Evolutionary conservation across 2,113 vertebrate species (phyloP).

Genomic region (Phyllostomus discolor): DNA sequence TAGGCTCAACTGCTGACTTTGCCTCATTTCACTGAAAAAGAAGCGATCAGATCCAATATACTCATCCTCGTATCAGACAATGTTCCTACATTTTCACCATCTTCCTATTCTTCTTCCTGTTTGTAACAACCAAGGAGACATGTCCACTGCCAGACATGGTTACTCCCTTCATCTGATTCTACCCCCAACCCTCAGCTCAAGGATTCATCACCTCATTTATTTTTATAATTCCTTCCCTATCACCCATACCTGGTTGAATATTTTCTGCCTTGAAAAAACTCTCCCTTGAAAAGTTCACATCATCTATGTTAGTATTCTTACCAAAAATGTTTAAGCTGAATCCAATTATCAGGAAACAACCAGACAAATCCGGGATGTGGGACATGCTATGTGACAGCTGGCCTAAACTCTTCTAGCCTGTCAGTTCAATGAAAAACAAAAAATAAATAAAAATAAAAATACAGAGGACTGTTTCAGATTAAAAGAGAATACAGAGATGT

Average conservation of each 20-base stretch:
- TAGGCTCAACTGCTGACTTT: background rate
- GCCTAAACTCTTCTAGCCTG: background rate
- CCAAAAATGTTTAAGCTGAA: conserved; percentile 25
- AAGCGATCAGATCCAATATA: background rate
- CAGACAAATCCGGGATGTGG: background rate
- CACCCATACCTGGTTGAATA: background rate
- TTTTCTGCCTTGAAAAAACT: background rate
- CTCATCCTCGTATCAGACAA: background rate
- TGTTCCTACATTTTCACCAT: background rate
- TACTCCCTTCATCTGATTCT: background rate
- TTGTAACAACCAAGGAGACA: background rate
- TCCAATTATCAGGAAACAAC: background rate
- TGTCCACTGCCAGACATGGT: no score
- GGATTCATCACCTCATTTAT: background rate
- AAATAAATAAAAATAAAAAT: background rate
- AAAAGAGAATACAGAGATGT: background rate
- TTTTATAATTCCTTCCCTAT: background rate
- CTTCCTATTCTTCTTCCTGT: background rate
- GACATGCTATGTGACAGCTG: background rate
- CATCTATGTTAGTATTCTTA: background rate
- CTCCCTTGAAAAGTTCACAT: background rate
- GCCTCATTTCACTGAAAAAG: background rate
- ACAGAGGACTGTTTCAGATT: background rate
- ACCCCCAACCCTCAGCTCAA: background rate
- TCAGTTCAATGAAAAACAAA: background rate